Conservation (phyloP, 2,797 vertebrate species). For the Acrossocheilus wenchowensis region DNA sequence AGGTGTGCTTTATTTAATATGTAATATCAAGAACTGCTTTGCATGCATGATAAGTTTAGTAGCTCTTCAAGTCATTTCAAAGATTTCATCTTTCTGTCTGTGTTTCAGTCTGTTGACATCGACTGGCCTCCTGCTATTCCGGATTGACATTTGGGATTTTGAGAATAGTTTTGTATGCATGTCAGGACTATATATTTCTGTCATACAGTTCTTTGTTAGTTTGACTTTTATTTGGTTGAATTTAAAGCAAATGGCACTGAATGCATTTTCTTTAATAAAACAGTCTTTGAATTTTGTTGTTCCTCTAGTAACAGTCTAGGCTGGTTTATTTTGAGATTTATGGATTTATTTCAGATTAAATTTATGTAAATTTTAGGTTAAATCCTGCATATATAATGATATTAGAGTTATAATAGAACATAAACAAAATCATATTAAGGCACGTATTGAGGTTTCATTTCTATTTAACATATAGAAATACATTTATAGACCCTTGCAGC, state of each 20-base stretch:
- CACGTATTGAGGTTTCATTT: neutral
- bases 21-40: neutral
- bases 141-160: slow-evolving; percentile 69
- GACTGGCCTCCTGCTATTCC: slow-evolving; percentile 93
- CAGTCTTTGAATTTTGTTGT: neutral
- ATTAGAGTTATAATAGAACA: neutral
- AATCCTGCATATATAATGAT: neutral
- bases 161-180: neutral
- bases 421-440: neutral
- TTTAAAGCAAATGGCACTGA: neutral
- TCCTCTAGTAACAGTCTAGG: neutral
- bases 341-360: neutral
- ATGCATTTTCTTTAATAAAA: slow-evolving; percentile 31
- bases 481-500: neutral
- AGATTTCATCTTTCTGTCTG: neutral
- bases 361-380: neutral
- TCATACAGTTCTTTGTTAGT: neutral
- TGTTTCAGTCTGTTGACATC: slow-evolving; percentile 90
- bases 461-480: neutral
- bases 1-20: slow-evolving; percentile 74
- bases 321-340: neutral
- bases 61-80: neutral
- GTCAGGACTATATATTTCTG: slow-evolving; percentile 4
- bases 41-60: neutral
- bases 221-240: neutral